A percentile compares a stretch with the other conserved stretches of the same genome.
Evolutionary conservation across 2,113 vertebrate species (phyloP).

Genomic region (Lagopus leucura): DNA sequence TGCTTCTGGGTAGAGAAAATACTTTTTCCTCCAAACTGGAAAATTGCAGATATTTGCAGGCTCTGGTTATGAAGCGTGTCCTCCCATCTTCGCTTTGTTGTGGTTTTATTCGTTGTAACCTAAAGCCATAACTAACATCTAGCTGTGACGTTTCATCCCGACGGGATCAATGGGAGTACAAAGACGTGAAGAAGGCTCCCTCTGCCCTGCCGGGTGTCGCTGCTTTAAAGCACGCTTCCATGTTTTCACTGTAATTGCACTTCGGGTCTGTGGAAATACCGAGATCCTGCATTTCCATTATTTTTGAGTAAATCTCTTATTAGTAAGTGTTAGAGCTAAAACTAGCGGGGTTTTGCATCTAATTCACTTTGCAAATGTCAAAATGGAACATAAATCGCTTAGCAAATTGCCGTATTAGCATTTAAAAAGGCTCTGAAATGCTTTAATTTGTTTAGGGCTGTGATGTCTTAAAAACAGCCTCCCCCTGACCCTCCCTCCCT

Average conservation of each 20-base stretch:
- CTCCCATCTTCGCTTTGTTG: slow-evolving; percentile 58
- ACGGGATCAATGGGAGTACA: slow-evolving; percentile 54
- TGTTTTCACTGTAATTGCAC: slow-evolving; percentile 58
- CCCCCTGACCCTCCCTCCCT: slow-evolving; percentile 33
- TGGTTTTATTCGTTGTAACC: slow-evolving; percentile 66
- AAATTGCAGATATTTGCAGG: slow-evolving; percentile 17
- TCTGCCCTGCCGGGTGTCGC: background rate
- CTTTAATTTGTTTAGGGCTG: slow-evolving; percentile 71
- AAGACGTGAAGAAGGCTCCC: slow-evolving; percentile 5
- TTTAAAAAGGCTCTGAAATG: slow-evolving; percentile 63
- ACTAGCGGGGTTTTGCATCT: slow-evolving; percentile 59
- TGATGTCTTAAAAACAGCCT: slow-evolving; percentile 33
- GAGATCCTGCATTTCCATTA: slow-evolving; percentile 36
- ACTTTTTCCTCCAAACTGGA: slow-evolving; percentile 44
- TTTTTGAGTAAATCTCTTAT: slow-evolving; percentile 65
- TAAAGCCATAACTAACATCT: slow-evolving; percentile 57
- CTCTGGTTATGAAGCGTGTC: slow-evolving; percentile 4
- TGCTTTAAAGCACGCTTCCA: slow-evolving; percentile 41
- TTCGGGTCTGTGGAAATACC: slow-evolving; percentile 12
- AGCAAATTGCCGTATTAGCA: slow-evolving; percentile 69
- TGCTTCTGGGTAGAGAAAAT: slow-evolving; percentile 34
- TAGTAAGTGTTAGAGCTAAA: slow-evolving; percentile 59
- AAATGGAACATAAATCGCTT: slow-evolving; percentile 65
- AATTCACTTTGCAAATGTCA: slow-evolving; percentile 67
- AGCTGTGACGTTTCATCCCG: slow-evolving; percentile 59